phyloP scores from a whole-genome alignment of 1,140 invertebrate species.

The Aphaenogaster rudis region DNA sequence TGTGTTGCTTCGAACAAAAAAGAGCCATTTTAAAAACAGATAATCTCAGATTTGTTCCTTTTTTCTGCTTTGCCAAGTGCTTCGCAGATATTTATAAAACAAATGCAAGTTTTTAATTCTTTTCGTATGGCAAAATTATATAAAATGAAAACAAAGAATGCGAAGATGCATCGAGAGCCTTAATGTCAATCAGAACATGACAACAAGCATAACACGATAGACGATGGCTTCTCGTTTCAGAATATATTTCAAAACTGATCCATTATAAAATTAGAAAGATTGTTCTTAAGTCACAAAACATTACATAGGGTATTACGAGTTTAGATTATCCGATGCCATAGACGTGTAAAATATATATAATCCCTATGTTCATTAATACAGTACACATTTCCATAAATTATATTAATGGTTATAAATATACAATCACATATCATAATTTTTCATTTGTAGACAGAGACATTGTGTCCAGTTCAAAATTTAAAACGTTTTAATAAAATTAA shows the following conservation, averaged over 20 bases:
- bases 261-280: slow-evolving; percentile 2
- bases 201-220: not conserved
- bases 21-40: not conserved
- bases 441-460: not conserved
- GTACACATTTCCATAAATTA: not conserved
- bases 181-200: not conserved
- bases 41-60: slow-evolving; percentile 4
- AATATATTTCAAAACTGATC: not conserved
- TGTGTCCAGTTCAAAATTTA: not conserved
- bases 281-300: not conserved
- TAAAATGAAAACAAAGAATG: not conserved
- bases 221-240: not conserved
- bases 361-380: not conserved
- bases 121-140: not conserved
- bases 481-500: not conserved
- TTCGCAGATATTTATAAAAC: not conserved
- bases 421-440: not conserved
- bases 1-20: not conserved
- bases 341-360: slow-evolving; percentile 34
- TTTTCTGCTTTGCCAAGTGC: not conserved
- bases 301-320: not conserved
- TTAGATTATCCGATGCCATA: slow-evolving; percentile 34
- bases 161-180: not conserved
- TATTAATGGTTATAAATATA: not conserved
- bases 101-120: slow-evolving; percentile 19